Percentiles rank a stretch among this genome's conserved stretches.
phyloP scores from a whole-genome alignment of 2,113 vertebrate species.

The Lophius piscatorius region DNA sequence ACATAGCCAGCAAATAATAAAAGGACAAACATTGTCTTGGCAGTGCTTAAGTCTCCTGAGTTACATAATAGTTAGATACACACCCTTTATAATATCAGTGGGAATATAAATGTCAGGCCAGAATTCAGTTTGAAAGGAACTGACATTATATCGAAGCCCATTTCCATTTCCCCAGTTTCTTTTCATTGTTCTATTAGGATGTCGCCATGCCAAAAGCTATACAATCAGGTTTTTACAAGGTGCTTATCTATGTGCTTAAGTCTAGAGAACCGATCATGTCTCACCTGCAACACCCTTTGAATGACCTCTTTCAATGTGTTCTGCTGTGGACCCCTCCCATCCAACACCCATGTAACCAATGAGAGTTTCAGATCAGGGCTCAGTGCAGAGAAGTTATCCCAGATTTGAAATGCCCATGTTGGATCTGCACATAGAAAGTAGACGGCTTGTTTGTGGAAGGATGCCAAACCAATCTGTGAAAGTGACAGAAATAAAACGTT shows the following conservation, averaged over 20 bases:
- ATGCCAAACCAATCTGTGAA: constrained; percentile 81
- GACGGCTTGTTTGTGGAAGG: constrained; percentile 78
- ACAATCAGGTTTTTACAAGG: constrained; percentile 22
- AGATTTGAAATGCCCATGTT: constrained; percentile 48
- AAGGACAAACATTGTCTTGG: constrained; percentile 20
- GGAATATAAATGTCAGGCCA: not conserved
- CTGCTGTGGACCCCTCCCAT: constrained; percentile 35
- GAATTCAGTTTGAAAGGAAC: constrained; percentile 27
- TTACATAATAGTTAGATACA: no score
- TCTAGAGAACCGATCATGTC: not conserved
- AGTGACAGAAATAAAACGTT: constrained; percentile 1
- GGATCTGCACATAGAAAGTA: constrained; percentile 74
- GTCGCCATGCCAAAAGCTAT: constrained; percentile 14
- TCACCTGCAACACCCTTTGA: constrained; percentile 80
- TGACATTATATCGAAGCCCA: constrained; percentile 20
- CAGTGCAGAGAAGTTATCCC: constrained; percentile 65
- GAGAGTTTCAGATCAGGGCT: constrained; percentile 71
- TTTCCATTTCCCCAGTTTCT: constrained; percentile 44
- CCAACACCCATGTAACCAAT: constrained; percentile 75
- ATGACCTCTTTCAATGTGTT: constrained; percentile 67
- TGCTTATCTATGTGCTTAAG: not conserved
- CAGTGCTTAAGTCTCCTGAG: constrained; percentile 3
- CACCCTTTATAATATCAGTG: constrained; percentile 19
- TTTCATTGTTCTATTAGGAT: constrained; percentile 44
- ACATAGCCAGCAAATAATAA: constrained; percentile 15